Conservation (phyloP, 2,888 invertebrate species). For the Drosophila kuntzei region DNA sequence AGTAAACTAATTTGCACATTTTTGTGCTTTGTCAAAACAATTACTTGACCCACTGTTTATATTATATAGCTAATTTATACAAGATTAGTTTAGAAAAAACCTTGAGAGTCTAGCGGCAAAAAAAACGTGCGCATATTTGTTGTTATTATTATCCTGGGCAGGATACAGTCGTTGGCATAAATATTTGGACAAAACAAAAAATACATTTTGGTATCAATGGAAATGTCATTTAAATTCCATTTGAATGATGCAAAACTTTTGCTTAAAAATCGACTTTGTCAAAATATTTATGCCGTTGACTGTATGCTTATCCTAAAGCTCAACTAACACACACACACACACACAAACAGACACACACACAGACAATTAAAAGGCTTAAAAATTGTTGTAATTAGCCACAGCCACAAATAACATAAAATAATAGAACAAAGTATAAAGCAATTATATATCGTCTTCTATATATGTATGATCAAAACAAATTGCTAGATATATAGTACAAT, state of each 20-base stretch:
- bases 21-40: background rate
- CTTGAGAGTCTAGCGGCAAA: slow-evolving; percentile 61
- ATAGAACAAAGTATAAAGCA: slow-evolving; percentile 36
- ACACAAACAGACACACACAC: slow-evolving; percentile 10
- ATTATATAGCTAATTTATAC: slow-evolving; percentile 71
- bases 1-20: background rate
- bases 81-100: slow-evolving; percentile 58
- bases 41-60: slow-evolving; percentile 7
- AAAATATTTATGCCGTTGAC: too few relatives aligned
- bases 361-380: slow-evolving; percentile 24
- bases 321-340: slow-evolving; percentile 37
- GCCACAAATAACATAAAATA: slow-evolving; percentile 16
- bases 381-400: slow-evolving; percentile 42
- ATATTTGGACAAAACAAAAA: too few relatives aligned
- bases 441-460: slow-evolving; percentile 46
- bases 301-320: slow-evolving; percentile 43
- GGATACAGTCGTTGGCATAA: too few relatives aligned
- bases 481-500: slow-evolving; percentile 40
- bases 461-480: slow-evolving; percentile 41
- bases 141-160: slow-evolving; percentile 45
- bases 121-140: slow-evolving; percentile 46
- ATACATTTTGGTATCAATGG: too few relatives aligned
- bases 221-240: too few relatives aligned
- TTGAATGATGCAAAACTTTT: too few relatives aligned
- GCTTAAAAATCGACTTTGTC: too few relatives aligned